Percentiles rank a stretch among this genome's conserved stretches.
Evolutionary conservation across 2,797 vertebrate species (phyloP).

Genomic region (Spondyliosoma cantharus): DNA sequence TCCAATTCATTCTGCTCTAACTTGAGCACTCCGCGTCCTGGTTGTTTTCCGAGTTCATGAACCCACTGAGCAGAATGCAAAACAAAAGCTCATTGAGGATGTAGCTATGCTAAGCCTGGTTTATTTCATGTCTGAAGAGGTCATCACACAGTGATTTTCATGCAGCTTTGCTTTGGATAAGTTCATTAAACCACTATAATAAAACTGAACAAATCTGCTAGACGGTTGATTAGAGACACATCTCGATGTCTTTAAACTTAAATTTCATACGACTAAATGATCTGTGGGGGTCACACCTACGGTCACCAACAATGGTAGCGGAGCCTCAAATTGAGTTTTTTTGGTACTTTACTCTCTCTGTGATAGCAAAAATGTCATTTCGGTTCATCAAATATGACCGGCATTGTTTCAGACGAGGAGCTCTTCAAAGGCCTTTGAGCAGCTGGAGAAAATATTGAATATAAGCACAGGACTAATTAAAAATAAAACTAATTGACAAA

Average conservation of each 20-base stretch:
- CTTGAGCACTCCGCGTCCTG: neutral
- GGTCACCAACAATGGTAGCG: too few species aligned
- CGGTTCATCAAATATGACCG: too few species aligned
- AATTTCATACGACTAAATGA: neutral
- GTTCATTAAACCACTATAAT: neutral
- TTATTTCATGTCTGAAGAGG: conserved; percentile 3
- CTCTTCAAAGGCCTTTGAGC: too few species aligned
- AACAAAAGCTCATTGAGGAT: conserved; percentile 19
- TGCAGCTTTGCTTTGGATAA: conserved; percentile 6
- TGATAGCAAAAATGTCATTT: too few species aligned
- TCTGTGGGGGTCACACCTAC: neutral
- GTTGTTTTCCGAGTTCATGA: neutral
- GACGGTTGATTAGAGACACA: neutral
- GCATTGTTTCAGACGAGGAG: too few species aligned
- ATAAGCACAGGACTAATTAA: too few species aligned
- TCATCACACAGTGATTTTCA: neutral
- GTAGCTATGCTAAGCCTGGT: neutral
- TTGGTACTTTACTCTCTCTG: too few species aligned
- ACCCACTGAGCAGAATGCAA: conserved; percentile 1
- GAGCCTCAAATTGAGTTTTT: too few species aligned
- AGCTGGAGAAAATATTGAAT: too few species aligned
- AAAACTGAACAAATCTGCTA: neutral
- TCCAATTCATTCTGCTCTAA: conserved; percentile 11
- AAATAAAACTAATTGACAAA: too few species aligned
- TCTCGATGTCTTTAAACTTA: neutral